Conservation (phyloP, 2,888 invertebrate genomes). For the Temnothorax unifasciatus region DNA sequence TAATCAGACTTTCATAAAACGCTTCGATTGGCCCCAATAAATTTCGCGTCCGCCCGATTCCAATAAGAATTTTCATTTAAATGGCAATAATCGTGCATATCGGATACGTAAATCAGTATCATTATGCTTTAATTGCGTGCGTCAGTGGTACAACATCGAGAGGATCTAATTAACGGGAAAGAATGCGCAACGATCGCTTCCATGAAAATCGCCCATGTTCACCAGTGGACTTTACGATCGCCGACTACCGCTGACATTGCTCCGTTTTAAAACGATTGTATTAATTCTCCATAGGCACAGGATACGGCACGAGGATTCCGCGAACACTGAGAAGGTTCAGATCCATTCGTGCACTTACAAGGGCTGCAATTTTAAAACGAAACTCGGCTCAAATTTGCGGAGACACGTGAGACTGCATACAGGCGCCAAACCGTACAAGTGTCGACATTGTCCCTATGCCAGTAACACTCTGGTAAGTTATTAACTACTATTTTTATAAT, state of each 20-base stretch:
- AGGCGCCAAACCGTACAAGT: conserved; percentile 94
- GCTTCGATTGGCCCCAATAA: conserved; percentile 51
- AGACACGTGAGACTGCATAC: conserved; percentile 93
- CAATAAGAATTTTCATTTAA: conserved; percentile 54
- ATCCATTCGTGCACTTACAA: conserved; percentile 78
- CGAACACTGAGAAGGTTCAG: conserved; percentile 53
- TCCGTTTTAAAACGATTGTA: conserved; percentile 20
- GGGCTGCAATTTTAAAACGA: conserved; percentile 90
- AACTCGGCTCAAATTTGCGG: conserved; percentile 90
- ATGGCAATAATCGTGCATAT: conserved; percentile 51
- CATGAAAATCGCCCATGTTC: conserved; percentile 30
- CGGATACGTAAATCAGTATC: conserved; percentile 66
- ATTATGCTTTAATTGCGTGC: conserved; percentile 66
- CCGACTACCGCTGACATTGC: conserved; percentile 13
- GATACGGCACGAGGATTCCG: conserved; percentile 73
- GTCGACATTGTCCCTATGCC: conserved; percentile 93
- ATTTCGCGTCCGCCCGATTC: conserved; percentile 41
- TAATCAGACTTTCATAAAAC: conserved; percentile 57
- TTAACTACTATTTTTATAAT: too few relatives aligned
- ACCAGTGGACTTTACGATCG: conserved; percentile 13
- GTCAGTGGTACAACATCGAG: conserved; percentile 44
- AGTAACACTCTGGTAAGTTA: conserved; percentile 92
- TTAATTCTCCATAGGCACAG: conserved; percentile 79
- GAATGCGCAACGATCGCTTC: conserved; percentile 26
- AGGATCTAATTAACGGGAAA: conserved; percentile 48